A percentile compares a stretch with the other conserved stretches of the same genome.
These are phyloP conservation scores for Melanchra persicariae DNA, from an alignment of 2,888 invertebrate genomes.

Conservation along the genomic window DNA sequence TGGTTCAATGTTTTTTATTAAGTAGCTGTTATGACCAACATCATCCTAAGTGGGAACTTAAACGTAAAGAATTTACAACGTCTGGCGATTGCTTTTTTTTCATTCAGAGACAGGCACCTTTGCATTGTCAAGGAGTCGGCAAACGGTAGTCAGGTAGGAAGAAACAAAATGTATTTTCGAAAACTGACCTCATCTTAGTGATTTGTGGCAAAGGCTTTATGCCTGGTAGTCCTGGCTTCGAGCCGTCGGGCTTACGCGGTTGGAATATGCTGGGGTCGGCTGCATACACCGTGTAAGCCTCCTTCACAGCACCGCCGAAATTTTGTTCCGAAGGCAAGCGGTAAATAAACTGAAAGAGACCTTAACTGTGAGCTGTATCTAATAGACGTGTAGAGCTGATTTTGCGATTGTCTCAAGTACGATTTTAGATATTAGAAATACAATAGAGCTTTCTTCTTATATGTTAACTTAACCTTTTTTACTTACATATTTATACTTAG, in stretches of 20 bases:
- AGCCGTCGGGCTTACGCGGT: constrained; percentile 79
- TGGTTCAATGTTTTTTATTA: constrained; percentile 1
- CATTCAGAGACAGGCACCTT: no score
- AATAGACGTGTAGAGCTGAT: not conserved
- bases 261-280: constrained; percentile 96
- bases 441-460: not conserved
- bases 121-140: no score
- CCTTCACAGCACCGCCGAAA: constrained; percentile 93
- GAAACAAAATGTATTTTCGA: no score
- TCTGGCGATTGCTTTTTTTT: no score
- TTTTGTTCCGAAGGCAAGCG: constrained; percentile 94
- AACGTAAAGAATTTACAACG: no score
- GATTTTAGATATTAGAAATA: not conserved
- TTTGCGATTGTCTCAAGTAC: not conserved
- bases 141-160: no score
- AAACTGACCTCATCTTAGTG: constrained; percentile 91
- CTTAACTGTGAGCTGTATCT: no score
- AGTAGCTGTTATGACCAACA: no score
- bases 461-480: no score
- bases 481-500: no score
- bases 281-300: constrained; percentile 94
- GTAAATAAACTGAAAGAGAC: constrained; percentile 93
- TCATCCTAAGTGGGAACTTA: no score
- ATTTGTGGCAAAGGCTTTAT: constrained; percentile 90
- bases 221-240: constrained; percentile 81